Percentiles rank a stretch among this genome's conserved stretches.
phyloP scores from a whole-genome alignment of 2,888 invertebrate genomes.

The Ectropis crepuscularia region DNA sequence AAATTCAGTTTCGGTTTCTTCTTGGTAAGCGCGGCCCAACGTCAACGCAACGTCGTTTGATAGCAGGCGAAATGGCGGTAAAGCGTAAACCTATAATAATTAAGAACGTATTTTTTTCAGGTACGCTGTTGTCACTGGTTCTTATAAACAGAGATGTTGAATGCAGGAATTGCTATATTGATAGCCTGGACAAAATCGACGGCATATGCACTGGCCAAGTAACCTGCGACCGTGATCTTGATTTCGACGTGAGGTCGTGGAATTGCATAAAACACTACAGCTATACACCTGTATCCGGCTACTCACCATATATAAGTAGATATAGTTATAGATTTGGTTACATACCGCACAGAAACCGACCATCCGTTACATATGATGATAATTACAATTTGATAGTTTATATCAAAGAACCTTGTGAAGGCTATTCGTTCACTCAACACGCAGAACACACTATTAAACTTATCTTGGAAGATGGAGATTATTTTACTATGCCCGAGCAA shows the following conservation, averaged over 20 bases:
- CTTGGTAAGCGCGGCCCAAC: too few species aligned
- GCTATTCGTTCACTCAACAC: not conserved
- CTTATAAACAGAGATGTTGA: not conserved
- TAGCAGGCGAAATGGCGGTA: too few species aligned
- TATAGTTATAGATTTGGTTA: not conserved
- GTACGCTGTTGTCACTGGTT: not conserved
- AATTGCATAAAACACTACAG: slow-evolving; percentile 11
- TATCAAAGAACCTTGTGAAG: slow-evolving; percentile 9
- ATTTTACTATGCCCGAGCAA: slow-evolving; percentile 12
- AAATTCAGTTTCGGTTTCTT: too few species aligned
- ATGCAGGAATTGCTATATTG: not conserved
- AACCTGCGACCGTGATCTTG: slow-evolving; percentile 10
- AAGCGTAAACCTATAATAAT: too few species aligned
- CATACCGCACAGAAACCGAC: not conserved
- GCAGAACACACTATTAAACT: slow-evolving; percentile 8
- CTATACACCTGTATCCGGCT: too few species aligned
- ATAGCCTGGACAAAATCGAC: not conserved
- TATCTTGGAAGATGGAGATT: slow-evolving; percentile 9
- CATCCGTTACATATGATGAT: slow-evolving; percentile 9
- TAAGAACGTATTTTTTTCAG: slow-evolving; percentile 9
- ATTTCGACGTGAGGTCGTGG: slow-evolving; percentile 16
- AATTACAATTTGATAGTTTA: slow-evolving; percentile 13
- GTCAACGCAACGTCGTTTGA: too few species aligned
- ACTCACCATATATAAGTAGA: not conserved
- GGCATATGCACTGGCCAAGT: slow-evolving; percentile 18